Evolutionary conservation across 2,797 vertebrate species (phyloP), one percentile per base, ranked within the genome.

Genomic region (Pipistrellus pygmaeus): DNA sequence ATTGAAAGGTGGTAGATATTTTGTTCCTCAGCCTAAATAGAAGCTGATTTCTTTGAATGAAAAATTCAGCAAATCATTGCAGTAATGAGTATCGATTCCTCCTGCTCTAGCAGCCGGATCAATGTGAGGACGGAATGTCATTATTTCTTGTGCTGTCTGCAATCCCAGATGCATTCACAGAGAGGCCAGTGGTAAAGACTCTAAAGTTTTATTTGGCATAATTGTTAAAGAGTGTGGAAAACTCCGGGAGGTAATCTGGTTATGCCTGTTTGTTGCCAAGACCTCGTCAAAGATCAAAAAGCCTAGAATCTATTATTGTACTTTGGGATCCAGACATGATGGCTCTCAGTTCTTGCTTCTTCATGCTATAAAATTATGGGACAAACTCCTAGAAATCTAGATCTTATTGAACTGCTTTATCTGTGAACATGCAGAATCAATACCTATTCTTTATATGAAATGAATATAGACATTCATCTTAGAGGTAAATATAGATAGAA

Each of bases 51-150:
- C 86, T 88, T 85, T 35, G 38, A 85, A 76, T 82, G 27, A 13
- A 55, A 88, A 94, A 88, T 88, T 85, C 64, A 96, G 86, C 86
- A 96, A 90, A 94, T 92, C 17, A 14, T 53, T 72, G 53, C n/a
- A 83, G 85, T 82, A 77, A 85, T 80, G 51, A 11, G 10, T 75
- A 96, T 86, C 18, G 91, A 96, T 93, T 90, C 48, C 60, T 88
- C 44, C 27, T 92, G 89, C 64, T 82, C 30, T 23, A 85, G 76
- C 53, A 72, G 64, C 21, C 10, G 17, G 78, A 94, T 95, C 91
- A 60, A 90, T 92, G 78, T 78, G 62, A 81, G 35, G 27, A 72
- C 48, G 7, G 77, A 90, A 93, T 92, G 86, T 73, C 69, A 82
- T 93, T 80, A 89, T 87, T 88, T 92, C 68, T 57, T 82, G 15